Base-by-base conservation (phyloP, 2,888 invertebrate species). In the Latrodectus hesperus region DNA sequence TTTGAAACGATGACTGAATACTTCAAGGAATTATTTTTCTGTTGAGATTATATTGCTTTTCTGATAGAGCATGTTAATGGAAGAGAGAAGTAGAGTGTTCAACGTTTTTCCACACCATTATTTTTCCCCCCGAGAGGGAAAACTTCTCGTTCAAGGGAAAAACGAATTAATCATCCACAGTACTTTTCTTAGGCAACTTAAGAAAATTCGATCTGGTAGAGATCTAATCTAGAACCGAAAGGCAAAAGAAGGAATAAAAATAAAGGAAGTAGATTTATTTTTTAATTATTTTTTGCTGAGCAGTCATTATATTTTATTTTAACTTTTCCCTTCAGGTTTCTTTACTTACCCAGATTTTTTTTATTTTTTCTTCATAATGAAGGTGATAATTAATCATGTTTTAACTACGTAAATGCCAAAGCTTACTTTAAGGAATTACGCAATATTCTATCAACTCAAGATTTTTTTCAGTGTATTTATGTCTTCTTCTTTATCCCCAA, bases 351-450 rank as follows among this genome's bases (percentile, higher is more conserved):
- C 60, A n/a, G 14, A n/a, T 60, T 60, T 60, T n/a, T n/a, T 38
- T 38, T 38, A 38, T 38, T 38, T 38, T 71, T 80, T 72, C 72
- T 26, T 64, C 12, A 77, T 78, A 77, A 84, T 84, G 78, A 77
- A 73, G 64, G 73, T 49, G 73, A 78, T 84, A 84, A 84, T 84
- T 84, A 84, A 78, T 84, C 84, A 84, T 78, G 78, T 78, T 84
- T 73, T 67, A 72, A 84, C 71, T 78, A 65, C 84, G 67, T 67
- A 77, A 65, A 64, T 64, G 65, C 64, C 73, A 53, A 64, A 60
- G 51, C 51, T 55, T 67, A 51, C 38, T 76, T 75, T 17, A 72
- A 26, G 67, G 73, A 76, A 78, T 78, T 78, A 77, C 65, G 16
- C 82, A 53, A 67, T 70, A 68, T 82, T 74, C 53, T 68, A 82